These are phyloP conservation scores for Nymphicus hollandicus DNA, from an alignment of 2,113 vertebrate genomes.

Conservation along the genomic window DNA sequence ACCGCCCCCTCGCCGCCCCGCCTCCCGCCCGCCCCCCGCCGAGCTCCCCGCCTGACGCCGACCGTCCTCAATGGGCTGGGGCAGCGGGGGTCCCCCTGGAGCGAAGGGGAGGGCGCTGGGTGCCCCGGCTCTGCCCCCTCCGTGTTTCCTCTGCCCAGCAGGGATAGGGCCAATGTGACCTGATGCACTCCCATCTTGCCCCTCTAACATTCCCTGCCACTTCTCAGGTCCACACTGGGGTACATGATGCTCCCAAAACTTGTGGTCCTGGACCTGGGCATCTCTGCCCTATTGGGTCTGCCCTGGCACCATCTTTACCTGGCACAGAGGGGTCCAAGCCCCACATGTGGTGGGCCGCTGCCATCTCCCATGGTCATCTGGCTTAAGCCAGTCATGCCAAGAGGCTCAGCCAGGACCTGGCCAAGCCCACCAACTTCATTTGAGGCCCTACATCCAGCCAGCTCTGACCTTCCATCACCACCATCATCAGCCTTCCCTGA, in stretches of 20 bases:
- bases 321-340: neutral
- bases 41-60: neutral
- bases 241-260: neutral
- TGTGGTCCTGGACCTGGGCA: accelerated
- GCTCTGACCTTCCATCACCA: neutral
- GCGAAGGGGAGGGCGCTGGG: neutral
- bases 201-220: accelerated
- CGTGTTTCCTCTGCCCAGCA: neutral
- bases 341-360: neutral
- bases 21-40: neutral
- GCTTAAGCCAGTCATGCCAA: too few species aligned
- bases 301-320: too few species aligned
- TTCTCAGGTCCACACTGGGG: neutral
- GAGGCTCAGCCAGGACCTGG: neutral
- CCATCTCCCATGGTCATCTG: neutral
- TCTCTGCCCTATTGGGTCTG: neutral
- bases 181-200: neutral
- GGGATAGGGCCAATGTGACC: too few species aligned
- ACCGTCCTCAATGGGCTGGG: neutral
- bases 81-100: neutral
- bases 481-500: neutral
- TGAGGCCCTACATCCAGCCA: accelerated
- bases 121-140: accelerated
- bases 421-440: neutral
- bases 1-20: too few species aligned